These are phyloP conservation scores for Pitangus sulphuratus DNA, from an alignment of 2,797 vertebrate genomes.

Conservation along the genomic window DNA sequence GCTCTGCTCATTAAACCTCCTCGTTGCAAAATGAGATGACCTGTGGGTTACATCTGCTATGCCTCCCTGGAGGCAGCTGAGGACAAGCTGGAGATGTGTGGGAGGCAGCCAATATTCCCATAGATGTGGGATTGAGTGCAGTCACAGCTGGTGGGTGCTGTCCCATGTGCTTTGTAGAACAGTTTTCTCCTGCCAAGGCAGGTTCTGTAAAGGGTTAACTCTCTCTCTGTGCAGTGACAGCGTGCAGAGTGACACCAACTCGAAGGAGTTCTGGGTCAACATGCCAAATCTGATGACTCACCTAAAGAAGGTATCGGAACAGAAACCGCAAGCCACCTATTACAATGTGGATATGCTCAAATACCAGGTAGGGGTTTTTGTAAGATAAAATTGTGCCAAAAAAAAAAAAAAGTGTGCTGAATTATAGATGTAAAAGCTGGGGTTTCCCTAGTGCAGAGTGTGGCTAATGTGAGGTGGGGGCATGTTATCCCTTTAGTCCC, in stretches of 20 bases:
- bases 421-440: not conserved
- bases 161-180: not conserved
- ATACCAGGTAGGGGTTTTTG: slow-evolving; percentile 86
- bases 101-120: not conserved
- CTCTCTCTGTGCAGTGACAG: slow-evolving; percentile 79
- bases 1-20: not conserved
- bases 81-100: accelerated
- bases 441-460: not conserved
- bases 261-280: slow-evolving; percentile 98
- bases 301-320: slow-evolving; percentile 95
- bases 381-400: not conserved
- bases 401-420: not conserved
- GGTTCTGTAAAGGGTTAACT: not conserved
- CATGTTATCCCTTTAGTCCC: not conserved
- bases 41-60: not conserved
- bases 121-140: accelerated
- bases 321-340: slow-evolving; percentile 97
- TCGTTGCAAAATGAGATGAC: not conserved
- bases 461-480: not conserved
- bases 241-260: slow-evolving; percentile 80
- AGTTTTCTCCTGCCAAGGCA: not conserved
- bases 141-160: not conserved
- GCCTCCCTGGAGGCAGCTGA: not conserved
- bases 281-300: slow-evolving; percentile 98
- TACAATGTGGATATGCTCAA: slow-evolving; percentile 99